Conservation (phyloP, 2,888 invertebrate genomes). For the Perithous albicinctus region DNA sequence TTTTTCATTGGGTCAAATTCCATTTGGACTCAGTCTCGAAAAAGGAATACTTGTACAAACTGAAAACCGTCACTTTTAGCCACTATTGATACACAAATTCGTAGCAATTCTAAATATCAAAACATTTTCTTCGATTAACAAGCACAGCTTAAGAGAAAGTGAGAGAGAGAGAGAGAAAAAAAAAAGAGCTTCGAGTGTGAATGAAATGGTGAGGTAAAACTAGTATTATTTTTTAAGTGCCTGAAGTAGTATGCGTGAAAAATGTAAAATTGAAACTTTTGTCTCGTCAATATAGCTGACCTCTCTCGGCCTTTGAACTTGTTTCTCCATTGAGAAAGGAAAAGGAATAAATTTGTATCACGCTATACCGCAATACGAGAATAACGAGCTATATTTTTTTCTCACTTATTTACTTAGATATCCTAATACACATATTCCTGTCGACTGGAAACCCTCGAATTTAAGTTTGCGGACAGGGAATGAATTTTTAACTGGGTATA, state of each 20-base stretch:
- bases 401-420: neutral
- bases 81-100: slow-evolving; percentile 17
- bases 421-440: neutral
- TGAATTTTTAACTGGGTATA: neutral
- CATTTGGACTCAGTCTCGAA: neutral
- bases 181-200: slow-evolving; percentile 33
- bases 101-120: slow-evolving; percentile 28
- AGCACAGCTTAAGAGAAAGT: too few relatives aligned
- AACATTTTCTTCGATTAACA: neutral
- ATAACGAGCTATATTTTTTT: neutral
- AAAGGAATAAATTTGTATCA: slow-evolving; percentile 28
- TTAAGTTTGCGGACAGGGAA: neutral
- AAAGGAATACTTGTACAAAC: slow-evolving; percentile 30
- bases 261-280: slow-evolving; percentile 25
- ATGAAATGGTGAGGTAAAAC: slow-evolving; percentile 7
- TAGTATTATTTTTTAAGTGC: slow-evolving; percentile 62
- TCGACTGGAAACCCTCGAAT: neutral
- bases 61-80: slow-evolving; percentile 30
- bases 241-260: slow-evolving; percentile 49
- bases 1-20: neutral
- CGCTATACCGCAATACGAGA: slow-evolving; percentile 25
- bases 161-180: neutral
- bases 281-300: slow-evolving; percentile 10
- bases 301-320: slow-evolving; percentile 43
- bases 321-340: neutral